Conservation (phyloP, 2,888 invertebrate species). For the Drosophila glabriapex region DNA sequence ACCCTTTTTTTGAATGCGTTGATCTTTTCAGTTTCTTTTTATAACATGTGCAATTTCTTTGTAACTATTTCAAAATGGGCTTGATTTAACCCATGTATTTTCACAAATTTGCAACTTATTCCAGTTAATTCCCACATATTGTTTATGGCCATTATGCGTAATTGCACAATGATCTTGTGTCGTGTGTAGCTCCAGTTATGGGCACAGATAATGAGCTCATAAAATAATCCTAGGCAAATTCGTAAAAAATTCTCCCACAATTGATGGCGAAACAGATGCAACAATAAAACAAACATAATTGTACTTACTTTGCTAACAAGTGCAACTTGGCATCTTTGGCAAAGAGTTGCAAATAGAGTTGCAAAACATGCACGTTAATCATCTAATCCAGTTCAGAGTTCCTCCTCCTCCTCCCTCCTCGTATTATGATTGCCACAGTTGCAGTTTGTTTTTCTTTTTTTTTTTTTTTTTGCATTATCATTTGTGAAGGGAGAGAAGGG, state of each 20-base stretch:
- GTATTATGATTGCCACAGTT: constrained; percentile 48
- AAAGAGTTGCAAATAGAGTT: constrained; percentile 50
- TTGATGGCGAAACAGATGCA: constrained; percentile 52
- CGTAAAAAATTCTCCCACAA: constrained; percentile 69
- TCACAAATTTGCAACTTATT: neutral
- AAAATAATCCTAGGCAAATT: constrained; percentile 46
- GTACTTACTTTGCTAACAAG: constrained; percentile 48
- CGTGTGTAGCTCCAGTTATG: constrained; percentile 42
- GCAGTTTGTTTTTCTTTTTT: neutral
- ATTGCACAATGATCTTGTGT: constrained; percentile 37
- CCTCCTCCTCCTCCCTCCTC: too few species aligned
- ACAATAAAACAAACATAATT: constrained; percentile 6
- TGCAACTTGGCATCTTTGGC: constrained; percentile 28
- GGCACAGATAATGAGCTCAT: constrained; percentile 5
- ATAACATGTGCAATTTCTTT: neutral
- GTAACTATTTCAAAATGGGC: neutral
- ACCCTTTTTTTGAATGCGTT: neutral
- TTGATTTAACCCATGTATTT: constrained; percentile 3
- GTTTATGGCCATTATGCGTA: constrained; percentile 30
- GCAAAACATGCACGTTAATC: constrained; percentile 53
- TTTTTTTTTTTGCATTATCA: constrained; percentile 50
- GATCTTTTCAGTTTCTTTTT: neutral
- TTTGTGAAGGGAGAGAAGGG: constrained; percentile 47
- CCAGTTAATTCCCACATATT: constrained; percentile 28
- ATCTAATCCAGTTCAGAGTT: constrained; percentile 66